Base-by-base conservation (phyloP, 2,888 invertebrate species). In the Mermis nigrescens region DNA sequence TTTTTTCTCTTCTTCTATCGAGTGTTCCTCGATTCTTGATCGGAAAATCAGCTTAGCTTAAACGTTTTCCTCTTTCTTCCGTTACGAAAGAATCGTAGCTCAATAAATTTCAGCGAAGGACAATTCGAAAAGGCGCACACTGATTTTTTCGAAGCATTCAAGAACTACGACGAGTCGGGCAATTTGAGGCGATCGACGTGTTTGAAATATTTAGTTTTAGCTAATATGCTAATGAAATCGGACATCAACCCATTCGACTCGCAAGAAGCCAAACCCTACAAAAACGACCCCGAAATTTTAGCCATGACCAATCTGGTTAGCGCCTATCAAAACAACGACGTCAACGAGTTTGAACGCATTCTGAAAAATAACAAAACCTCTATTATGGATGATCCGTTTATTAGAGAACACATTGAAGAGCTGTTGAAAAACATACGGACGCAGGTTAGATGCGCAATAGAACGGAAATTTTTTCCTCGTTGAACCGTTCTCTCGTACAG, bases 201-300 rank as follows among this genome's bases (percentile, higher is more conserved):
- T 73, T 79, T 98, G 59, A 98, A 98, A 76, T 98, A 98, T 76
- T 80, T 98, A 66, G 95, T 98, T 46, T 76, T 98, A 70, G 95
- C 98, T 24, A 98, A 94, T 76, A 98, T 98, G 98, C 86, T 77
- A 79, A 98, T 95, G 92, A 94, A 95, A 74, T 95, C 94, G 2
- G 94, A 91, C 45, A 98, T 98, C 65, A 98, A 98, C 77, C 98
- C 98, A 0, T 98, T 98, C 75, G 98, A 98, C 76, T 94, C 94
- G 0, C 95, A 98, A 79, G 98, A 98, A 78, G 95, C 95, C 0
- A 98, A 98, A 73, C 95, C 98, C 0, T 98, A 98, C 74, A 95
- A 94, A 77, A 95, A 95, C 74, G 95, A 98, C 77, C 91, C 94
- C 0, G 95, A 98, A 77, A 95, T 98, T 68, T 79, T 95, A 66